Evolutionary conservation across 2,888 invertebrate genomes (phyloP).

Genomic region (Polymixis lichenea): DNA sequence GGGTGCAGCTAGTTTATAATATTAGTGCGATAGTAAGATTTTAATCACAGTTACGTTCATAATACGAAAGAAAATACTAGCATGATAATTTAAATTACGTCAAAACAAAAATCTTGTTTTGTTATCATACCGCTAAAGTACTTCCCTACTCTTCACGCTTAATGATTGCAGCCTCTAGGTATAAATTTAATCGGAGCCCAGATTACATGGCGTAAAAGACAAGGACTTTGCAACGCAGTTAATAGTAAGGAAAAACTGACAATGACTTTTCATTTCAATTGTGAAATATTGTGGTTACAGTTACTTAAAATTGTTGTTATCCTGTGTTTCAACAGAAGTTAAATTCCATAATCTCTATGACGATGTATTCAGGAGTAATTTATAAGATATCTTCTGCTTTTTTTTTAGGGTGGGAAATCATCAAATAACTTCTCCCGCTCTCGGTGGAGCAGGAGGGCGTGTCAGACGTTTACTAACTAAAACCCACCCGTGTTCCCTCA

Average conservation of each 20-base stretch:
- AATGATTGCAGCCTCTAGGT: neutral
- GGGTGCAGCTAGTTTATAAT: no score
- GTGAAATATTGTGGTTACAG: neutral
- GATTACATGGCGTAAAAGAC: neutral
- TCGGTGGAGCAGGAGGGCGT: no score
- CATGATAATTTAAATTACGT: neutral
- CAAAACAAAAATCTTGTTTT: neutral
- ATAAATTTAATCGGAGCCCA: neutral
- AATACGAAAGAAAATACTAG: neutral
- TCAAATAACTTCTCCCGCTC: no score
- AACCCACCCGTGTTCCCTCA: no score
- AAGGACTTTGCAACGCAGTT: neutral
- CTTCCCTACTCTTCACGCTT: neutral
- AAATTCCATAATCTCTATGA: neutral
- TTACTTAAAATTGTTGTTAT: no score
- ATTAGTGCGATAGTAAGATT: no score
- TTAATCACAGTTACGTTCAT: neutral
- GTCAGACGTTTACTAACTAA: no score
- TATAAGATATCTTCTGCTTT: neutral
- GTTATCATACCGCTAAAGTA: neutral
- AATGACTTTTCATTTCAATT: constrained; percentile 15
- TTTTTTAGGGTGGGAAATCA: no score
- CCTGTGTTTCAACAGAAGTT: neutral
- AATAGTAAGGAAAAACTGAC: neutral
- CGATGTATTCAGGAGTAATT: neutral